Conservation (phyloP, 1,140 invertebrate genomes). For the Philaenus spumarius region DNA sequence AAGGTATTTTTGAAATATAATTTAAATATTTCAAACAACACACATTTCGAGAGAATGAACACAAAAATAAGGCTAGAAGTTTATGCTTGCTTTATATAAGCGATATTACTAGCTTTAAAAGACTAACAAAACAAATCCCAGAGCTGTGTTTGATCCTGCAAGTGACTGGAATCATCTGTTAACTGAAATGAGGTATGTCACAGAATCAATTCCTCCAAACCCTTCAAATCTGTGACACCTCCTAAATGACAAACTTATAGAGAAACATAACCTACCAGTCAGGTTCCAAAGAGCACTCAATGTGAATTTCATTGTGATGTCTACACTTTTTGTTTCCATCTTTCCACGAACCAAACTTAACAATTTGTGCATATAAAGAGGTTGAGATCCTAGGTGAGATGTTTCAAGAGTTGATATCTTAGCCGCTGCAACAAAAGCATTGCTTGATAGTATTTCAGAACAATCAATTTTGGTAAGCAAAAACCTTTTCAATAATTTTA, state of each 20-base stretch:
- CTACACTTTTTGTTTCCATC: slow-evolving; percentile 50
- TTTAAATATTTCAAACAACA: no score
- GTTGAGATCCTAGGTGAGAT: slow-evolving; percentile 59
- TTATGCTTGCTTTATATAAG: neutral
- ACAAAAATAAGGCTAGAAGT: no score
- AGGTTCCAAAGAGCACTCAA: slow-evolving; percentile 78
- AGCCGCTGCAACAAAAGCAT: slow-evolving; percentile 42
- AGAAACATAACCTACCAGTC: slow-evolving; percentile 45
- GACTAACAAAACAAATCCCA: neutral
- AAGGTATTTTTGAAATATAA: no score
- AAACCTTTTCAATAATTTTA: no score
- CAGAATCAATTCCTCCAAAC: neutral
- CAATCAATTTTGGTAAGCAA: no score
- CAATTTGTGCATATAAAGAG: slow-evolving; percentile 66
- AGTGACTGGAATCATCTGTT: no score
- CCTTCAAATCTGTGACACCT: no score
- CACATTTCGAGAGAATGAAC: no score
- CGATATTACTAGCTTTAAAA: neutral
- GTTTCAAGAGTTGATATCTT: slow-evolving; percentile 71
- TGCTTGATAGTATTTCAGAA: no score
- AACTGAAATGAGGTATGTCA: neutral
- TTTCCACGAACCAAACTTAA: slow-evolving; percentile 60
- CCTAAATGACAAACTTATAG: no score
- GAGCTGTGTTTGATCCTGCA: no score
- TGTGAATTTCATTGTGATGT: slow-evolving; percentile 76